These are phyloP conservation scores for Notoglanidium macrostoma DNA, from an alignment of 2,797 vertebrate genomes.

Conservation along the genomic window DNA sequence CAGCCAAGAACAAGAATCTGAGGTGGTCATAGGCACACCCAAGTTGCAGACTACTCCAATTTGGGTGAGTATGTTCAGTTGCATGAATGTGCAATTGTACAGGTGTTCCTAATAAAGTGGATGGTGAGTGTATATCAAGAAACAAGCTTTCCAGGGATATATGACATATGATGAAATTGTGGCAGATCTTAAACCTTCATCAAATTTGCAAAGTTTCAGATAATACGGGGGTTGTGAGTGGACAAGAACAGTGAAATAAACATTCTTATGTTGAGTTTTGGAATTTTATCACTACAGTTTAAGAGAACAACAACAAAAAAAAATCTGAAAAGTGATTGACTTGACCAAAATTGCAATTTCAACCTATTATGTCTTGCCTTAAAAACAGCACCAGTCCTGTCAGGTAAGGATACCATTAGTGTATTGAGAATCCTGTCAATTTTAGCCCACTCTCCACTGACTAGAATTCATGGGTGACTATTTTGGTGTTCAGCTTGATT, in stretches of 20 bases:
- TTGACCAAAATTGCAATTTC: neutral
- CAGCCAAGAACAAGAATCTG: neutral
- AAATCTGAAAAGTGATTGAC: neutral
- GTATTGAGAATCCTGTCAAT: too few relatives aligned
- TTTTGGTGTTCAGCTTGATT: neutral
- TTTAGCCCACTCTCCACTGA: neutral
- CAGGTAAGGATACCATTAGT: neutral
- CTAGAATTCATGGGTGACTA: neutral
- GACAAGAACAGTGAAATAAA: neutral
- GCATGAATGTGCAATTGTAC: neutral
- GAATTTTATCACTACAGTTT: neutral
- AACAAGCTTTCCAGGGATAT: neutral
- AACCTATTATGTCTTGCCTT: neutral
- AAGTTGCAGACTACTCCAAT: neutral
- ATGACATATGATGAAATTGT: neutral
- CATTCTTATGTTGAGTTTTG: neutral
- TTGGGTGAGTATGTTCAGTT: neutral
- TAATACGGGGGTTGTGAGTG: neutral
- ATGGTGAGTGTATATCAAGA: neutral
- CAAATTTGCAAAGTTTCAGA: neutral
- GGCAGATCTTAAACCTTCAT: neutral
- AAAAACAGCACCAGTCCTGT: neutral
- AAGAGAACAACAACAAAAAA: neutral
- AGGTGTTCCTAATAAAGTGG: neutral
- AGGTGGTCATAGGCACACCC: neutral